Conservation (phyloP, 2,888 invertebrate genomes). For the Arrhopalites spinosus region DNA sequence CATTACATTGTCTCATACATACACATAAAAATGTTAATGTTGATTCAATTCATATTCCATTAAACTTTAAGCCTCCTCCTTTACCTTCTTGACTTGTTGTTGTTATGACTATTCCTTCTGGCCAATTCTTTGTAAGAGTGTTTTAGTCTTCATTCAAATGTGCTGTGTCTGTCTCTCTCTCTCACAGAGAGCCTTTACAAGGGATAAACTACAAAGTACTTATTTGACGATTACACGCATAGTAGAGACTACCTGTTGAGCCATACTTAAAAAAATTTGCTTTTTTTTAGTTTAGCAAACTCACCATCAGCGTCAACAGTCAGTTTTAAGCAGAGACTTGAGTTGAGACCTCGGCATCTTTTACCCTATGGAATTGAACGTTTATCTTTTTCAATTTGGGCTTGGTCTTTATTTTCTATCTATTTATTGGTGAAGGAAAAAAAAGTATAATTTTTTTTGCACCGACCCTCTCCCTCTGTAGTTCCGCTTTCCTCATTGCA, state of each 20-base stretch:
- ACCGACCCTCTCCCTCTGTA: not conserved
- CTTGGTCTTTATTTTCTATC: conserved; percentile 15
- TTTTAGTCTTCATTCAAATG: no score
- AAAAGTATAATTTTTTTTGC: not conserved
- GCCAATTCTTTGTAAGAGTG: no score
- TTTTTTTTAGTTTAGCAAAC: not conserved
- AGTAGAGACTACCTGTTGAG: conserved; percentile 30
- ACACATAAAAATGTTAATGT: not conserved
- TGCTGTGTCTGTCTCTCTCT: no score
- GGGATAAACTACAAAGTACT: not conserved
- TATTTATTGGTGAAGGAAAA: conserved; percentile 4
- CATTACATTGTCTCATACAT: conserved; percentile 5
- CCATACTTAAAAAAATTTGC: no score
- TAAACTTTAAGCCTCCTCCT: no score
- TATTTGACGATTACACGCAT: not conserved
- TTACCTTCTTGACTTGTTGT: no score
- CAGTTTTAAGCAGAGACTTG: no score
- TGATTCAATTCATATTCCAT: not conserved
- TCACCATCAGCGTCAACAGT: no score
- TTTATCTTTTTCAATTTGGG: conserved; percentile 2
- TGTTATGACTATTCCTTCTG: no score
- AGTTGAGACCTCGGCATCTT: no score
- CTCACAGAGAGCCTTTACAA: no score
- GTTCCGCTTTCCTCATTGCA: conserved; percentile 5
- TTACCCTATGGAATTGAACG: no score